These are phyloP conservation scores for Darevskia nairensis DNA, from an alignment of 2,797 vertebrate genomes.

Conservation along the genomic window DNA sequence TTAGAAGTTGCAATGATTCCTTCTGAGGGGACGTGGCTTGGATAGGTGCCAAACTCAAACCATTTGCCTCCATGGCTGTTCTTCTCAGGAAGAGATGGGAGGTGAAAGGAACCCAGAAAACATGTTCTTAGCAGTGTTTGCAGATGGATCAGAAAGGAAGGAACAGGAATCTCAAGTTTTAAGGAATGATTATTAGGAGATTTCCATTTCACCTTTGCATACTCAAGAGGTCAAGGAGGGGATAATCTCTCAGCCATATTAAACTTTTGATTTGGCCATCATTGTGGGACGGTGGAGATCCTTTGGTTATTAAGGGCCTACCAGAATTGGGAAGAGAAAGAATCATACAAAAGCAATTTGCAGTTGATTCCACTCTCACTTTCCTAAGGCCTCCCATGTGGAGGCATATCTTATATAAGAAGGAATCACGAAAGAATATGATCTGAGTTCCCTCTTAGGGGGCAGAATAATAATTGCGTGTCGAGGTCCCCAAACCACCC, in stretches of 20 bases:
- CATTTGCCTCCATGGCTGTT: background rate
- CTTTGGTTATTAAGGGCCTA: background rate
- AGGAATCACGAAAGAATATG: background rate
- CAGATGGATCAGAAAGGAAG: constrained; percentile 1
- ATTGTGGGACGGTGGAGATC: background rate
- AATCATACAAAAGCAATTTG: background rate
- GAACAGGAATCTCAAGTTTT: background rate
- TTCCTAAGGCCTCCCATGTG: background rate
- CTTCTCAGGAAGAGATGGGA: background rate
- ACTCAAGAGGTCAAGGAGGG: background rate
- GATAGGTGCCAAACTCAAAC: background rate
- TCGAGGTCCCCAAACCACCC: too few relatives aligned
- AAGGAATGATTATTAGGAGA: constrained; percentile 2
- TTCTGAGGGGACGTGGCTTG: background rate
- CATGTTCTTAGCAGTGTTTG: constrained; percentile 2
- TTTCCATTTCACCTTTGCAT: background rate
- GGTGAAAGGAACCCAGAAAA: constrained; percentile 4
- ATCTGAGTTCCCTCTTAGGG: background rate
- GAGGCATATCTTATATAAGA: background rate
- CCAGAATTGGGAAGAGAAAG: background rate
- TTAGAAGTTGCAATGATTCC: background rate
- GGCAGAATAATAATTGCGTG: background rate
- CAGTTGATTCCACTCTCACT: background rate
- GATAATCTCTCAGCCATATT: background rate
- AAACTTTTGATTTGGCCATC: background rate